Evolutionary conservation across 2,888 invertebrate genomes (phyloP).

Genomic region (Dryocosmus kuriphilus): DNA sequence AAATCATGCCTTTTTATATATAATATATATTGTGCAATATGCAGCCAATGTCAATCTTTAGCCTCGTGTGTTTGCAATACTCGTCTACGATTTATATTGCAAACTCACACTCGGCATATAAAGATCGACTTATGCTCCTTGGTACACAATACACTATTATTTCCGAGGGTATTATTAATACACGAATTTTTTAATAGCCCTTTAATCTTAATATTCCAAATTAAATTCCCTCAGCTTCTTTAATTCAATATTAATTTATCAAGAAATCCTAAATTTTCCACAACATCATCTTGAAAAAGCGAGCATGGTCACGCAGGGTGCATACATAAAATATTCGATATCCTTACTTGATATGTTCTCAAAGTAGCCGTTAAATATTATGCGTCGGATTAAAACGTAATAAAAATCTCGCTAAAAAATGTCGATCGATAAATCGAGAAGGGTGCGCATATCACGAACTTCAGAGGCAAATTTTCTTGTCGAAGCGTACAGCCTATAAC

Average conservation of each 20-base stretch:
- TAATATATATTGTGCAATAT: no score
- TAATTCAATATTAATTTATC: background rate
- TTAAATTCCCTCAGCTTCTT: background rate
- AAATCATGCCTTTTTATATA: no score
- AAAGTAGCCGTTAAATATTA: constrained; percentile 31
- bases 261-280: constrained; percentile 4
- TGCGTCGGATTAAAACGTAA: constrained; percentile 37
- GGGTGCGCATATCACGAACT: constrained; percentile 24
- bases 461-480: constrained; percentile 40
- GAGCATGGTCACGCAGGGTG: constrained; percentile 20
- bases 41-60: no score
- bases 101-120: no score
- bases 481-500: constrained; percentile 12
- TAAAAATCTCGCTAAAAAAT: constrained; percentile 36
- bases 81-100: no score
- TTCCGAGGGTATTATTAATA: no score
- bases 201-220: constrained; percentile 1
- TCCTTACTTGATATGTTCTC: constrained; percentile 30
- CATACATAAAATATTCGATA: constrained; percentile 33
- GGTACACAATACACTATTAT: no score
- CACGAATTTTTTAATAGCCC: background rate
- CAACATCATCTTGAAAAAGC: constrained; percentile 21
- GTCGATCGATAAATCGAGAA: constrained; percentile 34
- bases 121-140: no score
- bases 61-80: no score